Base-by-base conservation (phyloP, 2,888 invertebrate genomes). In the Coleophora deauratella region DNA sequence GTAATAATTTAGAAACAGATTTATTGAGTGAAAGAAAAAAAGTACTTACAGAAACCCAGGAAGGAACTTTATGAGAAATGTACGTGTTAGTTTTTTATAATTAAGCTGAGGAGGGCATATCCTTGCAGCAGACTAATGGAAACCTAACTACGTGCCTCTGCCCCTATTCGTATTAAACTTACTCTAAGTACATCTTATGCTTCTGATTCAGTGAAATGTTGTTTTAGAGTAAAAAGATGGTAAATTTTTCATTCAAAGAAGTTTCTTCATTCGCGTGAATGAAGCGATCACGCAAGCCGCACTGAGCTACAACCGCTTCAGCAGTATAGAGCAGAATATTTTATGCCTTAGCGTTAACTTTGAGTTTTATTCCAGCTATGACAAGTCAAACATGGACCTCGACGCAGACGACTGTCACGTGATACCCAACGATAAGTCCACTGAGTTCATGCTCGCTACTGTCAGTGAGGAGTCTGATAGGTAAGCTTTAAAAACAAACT, bases 361-460 rank as follows among this genome's bases (percentile, higher is more conserved):
- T 21, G 6, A 21, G 6, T 4, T 21, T 21, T 21, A 6, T 21
- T 21, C 11, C 55, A 85, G 85, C 55, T 85, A 79, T 42, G 84
- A 85, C 52, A 82, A 82, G 52, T 89, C 89, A 33, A 91, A 91
- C 53, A 71, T 89, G 50, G 86, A 87, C 35, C 87, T 75, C 1
- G 86, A 87, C 35, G 86, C 73, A 0, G 91, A 91, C 42, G 92
- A 91, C 47, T 94, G 93, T 62, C 93, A 93, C 74, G 92, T 95
- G 59, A 95, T 96, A 67, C 93, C 93, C 35, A 96, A 96, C 75
- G 95, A 96, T 70, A 94, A 93, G 77, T 95, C 95, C 51, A 94
- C 95, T 1, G 96, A 96, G 66, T 95, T 96, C 70, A 95, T 96
- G 81, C 86, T 97, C 53, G 94, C 95, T 28, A 95, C 96, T 2